Base-by-base conservation (phyloP, 2,888 invertebrate species). In the Mycogona germanica region DNA sequence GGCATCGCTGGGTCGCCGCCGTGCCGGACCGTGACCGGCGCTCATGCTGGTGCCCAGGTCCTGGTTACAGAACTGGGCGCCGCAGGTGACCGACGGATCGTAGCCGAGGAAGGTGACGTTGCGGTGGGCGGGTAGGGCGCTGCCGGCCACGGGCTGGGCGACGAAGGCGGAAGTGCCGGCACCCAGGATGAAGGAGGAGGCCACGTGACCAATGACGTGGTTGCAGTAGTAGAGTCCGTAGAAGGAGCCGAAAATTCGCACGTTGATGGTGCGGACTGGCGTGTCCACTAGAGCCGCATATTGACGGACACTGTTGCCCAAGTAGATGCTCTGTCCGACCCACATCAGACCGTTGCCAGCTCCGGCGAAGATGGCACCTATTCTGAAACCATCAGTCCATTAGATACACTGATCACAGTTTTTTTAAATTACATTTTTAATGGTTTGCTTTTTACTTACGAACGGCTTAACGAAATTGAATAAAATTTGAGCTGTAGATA, bases 1-100 rank as follows among this genome's bases (percentile, higher is more conserved):
- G 56, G 78, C 76, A 44, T 5, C 12, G 3, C 45, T 45, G 7
- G 52, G 44, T 14, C 52, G 28, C 1, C 38, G 38, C 14, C 25
- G 21, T 3, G 35, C 7, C 26, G 35, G 35, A 4, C 12, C 2
- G 19, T 32, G 19, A 19, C 21, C 38, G n/a, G 12, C 25, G 4
- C 38, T 38, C 14, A 12, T 2, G 26, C 19, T 30, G 2, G 40
- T 40, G 17, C 51, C 51, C 17, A 51, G 40, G 32, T 51, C 51
- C 5, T 51, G 23, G 25, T 51, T 51, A 29, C 51, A 51, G 25
- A 26, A 51, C 6, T 51, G 26, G 6, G 42, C 12, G 28, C 51
- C 51, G 17, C 51, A 51, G 14, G 44, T 12, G 17, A 21, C 30
- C 44, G 35, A 12, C 7, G 51, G 51, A 44, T 51, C 51, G 19